Percentiles rank a stretch among this genome's conserved stretches.
phyloP scores from a whole-genome alignment of 2,113 vertebrate species.

The Lipophrys pholis region DNA sequence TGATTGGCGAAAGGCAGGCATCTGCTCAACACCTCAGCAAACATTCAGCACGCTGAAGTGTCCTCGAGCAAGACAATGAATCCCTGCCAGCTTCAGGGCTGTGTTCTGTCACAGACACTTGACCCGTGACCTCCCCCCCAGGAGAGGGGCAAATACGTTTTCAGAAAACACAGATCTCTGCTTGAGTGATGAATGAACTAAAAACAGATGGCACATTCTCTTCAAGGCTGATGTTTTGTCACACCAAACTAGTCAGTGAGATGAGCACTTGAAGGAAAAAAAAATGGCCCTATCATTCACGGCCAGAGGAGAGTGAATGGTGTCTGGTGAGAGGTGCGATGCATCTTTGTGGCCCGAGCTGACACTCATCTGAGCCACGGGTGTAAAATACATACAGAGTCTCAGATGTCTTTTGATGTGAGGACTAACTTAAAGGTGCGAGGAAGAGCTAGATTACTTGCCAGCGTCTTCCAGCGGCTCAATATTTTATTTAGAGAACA shows the following conservation, averaged over 20 bases:
- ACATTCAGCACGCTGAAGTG: conserved; percentile 32
- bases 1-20: conserved; percentile 23
- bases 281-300: conserved; percentile 10
- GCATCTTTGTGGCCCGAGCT: not conserved
- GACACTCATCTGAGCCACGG: conserved; percentile 4
- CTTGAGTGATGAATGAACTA: conserved; percentile 34
- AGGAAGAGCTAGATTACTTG: conserved; percentile 30
- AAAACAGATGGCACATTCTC: conserved; percentile 23
- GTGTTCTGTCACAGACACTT: conserved; percentile 31
- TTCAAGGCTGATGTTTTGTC: conserved; percentile 42
- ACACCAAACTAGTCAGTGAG: conserved; percentile 6
- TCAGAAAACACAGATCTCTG: conserved; percentile 27
- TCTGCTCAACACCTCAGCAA: conserved; percentile 18
- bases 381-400: conserved; percentile 13
- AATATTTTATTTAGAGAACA: conserved; percentile 46
- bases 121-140: conserved; percentile 38
- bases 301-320: not conserved
- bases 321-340: not conserved
- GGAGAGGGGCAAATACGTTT: conserved; percentile 30
- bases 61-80: conserved; percentile 57
- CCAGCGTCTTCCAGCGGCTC: conserved; percentile 21
- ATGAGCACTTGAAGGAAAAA: not conserved
- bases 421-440: conserved; percentile 15
- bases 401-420: conserved; percentile 10
- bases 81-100: conserved; percentile 11